Evolutionary conservation across 1,140 invertebrate genomes (phyloP), one percentile per base, ranked within the genome.

Genomic region (Pogonomyrmex barbatus): DNA sequence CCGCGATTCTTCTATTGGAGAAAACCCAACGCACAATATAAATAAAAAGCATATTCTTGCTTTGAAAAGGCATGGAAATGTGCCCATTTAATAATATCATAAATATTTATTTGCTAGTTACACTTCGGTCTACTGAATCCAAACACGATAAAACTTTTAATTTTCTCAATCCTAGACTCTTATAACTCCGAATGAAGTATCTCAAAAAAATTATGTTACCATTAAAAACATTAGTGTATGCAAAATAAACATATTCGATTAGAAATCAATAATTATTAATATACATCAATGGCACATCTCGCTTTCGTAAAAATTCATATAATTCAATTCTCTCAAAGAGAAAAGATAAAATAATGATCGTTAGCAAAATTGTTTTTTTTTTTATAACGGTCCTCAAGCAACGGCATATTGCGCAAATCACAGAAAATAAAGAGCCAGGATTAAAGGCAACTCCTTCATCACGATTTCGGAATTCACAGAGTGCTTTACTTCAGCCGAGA

Each of bases 381-480:
- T n/a, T 30, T 8, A 2, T 9, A 24, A 47, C 54, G n/a, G 60
- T 9, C 24, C 36, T 54, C 67, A 6, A 50, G 39, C 9, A 47
- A 36, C 30, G 33, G 9, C 12, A 17, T 24, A 39, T 36, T 30
- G 24, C 3, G 24, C 17, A 36, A 79, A 4, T 60, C 42, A 30
- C 12, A 60, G 50, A 73, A 82, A 73, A 50, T 42, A 62, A 42
- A 62, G 47, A 73, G 17, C 6, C 42, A 30, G 33, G 33, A 50
- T 83, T 75, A 83, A 71, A 10, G 6, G 10, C 42, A n/a, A 47
- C 30, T 24, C 24, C 50, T 83, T 62, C 56, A 50, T 83, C 68
- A 83, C n/a, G 12, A 50, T 83, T 83, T 42, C 54, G n/a, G 54
- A 83, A 83, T 75, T 75, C n/a, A 17, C 8, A 30, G 52, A 30